These are phyloP conservation scores for Orthochromis malagaraziensis DNA, from an alignment of 2,113 vertebrate genomes.

Conservation along the genomic window DNA sequence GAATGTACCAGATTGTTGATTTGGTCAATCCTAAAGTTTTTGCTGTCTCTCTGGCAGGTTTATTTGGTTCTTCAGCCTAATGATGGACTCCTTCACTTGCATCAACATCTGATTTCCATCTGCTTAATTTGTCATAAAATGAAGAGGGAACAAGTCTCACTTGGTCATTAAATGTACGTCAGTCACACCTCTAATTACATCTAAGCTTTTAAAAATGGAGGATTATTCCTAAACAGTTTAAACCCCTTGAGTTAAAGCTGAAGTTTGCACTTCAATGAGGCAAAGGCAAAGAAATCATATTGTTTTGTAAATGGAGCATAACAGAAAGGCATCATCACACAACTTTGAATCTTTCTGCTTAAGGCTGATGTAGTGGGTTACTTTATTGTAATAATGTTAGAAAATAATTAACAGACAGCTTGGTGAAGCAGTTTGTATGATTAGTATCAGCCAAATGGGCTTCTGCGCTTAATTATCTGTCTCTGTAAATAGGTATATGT, in stretches of 20 bases:
- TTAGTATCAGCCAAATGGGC: not conserved
- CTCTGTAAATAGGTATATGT: not conserved
- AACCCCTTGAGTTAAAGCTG: not conserved
- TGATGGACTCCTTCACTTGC: not conserved
- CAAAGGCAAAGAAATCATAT: not conserved
- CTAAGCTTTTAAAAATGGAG: not conserved
- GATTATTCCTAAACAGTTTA: not conserved
- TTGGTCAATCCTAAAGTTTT: not conserved
- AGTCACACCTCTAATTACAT: not conserved
- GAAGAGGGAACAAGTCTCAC: not conserved
- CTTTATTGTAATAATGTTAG: not conserved
- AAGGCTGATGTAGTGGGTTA: not conserved
- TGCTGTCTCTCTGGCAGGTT: not conserved
- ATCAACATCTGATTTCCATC: not conserved
- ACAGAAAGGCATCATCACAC: not conserved
- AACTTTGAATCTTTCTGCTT: not conserved
- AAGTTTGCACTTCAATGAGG: not conserved
- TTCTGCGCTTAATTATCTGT: not conserved
- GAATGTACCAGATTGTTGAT: not conserved
- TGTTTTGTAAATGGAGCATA: not conserved
- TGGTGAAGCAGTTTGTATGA: not conserved
- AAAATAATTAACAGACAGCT: not conserved
- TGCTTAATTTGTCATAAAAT: not conserved
- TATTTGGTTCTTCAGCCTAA: not conserved
- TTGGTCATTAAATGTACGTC: not conserved